phyloP scores from a whole-genome alignment of 2,888 invertebrate genomes.

The Pimpla rufipes region DNA sequence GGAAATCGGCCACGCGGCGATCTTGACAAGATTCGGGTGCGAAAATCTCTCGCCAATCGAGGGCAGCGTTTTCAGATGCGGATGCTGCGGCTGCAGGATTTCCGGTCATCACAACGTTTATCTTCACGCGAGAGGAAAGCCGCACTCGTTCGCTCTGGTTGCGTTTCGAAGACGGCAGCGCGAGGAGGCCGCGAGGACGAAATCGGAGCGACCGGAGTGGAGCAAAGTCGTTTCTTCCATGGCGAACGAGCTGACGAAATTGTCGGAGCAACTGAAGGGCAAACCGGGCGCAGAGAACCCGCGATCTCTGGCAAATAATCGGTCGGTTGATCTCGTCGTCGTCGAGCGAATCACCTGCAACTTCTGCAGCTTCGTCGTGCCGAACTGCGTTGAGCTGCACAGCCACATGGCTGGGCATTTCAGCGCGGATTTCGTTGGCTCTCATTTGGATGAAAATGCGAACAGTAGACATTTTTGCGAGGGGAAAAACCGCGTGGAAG shows the following conservation, averaged over 20 bases:
- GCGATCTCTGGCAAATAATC: no score
- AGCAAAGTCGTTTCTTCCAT: slow-evolving; percentile 17
- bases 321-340: neutral
- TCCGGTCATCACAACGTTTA: slow-evolving; percentile 20
- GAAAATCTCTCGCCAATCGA: neutral
- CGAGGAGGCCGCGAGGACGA: neutral
- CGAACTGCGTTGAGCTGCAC: slow-evolving; percentile 17
- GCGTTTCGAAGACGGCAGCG: no score
- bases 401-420: slow-evolving; percentile 52
- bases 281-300: neutral
- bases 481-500: neutral
- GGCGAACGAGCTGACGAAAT: neutral
- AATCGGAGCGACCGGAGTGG: neutral
- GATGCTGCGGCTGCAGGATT: slow-evolving; percentile 26
- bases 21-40: slow-evolving; percentile 10
- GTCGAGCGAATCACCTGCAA: neutral
- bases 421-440: neutral
- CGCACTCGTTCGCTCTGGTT: neutral
- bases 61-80: slow-evolving; percentile 31
- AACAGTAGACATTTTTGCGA: neutral
- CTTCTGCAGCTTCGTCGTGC: neutral
- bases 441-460: neutral
- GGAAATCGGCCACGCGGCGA: neutral
- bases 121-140: slow-evolving; percentile 14
- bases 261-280: slow-evolving; percentile 1